A percentile compares a stretch with the other conserved stretches of the same genome.
Evolutionary conservation across 2,113 vertebrate genomes (phyloP).

Genomic region (Colaptes auratus): DNA sequence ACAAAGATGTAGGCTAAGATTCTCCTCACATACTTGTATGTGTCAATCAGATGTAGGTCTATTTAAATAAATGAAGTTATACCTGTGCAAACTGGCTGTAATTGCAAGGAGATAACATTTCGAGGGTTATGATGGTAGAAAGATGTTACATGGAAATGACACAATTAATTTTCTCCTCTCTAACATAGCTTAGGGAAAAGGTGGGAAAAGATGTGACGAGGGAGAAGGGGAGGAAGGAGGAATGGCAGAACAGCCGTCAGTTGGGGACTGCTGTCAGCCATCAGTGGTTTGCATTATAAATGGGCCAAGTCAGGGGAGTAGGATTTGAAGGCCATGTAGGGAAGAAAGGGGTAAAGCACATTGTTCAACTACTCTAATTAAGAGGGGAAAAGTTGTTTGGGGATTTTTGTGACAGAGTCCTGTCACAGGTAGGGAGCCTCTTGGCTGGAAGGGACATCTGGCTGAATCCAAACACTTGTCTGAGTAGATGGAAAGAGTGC

Average conservation of each 20-base stretch:
- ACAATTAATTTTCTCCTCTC: constrained; percentile 51
- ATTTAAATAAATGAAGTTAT: constrained; percentile 39
- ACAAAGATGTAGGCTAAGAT: constrained; percentile 18
- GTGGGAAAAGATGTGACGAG: background rate
- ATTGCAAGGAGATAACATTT: constrained; percentile 28
- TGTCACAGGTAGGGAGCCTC: background rate
- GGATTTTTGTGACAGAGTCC: background rate
- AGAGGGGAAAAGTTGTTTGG: background rate
- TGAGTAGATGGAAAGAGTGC: background rate
- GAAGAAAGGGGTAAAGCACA: background rate
- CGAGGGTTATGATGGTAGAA: constrained; percentile 3
- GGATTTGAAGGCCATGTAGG: background rate
- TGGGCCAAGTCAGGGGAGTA: background rate
- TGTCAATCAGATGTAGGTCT: constrained; percentile 19
- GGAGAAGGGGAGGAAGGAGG: background rate
- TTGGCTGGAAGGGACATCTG: background rate
- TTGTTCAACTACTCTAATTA: background rate
- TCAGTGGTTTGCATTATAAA: background rate
- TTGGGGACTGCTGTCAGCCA: background rate
- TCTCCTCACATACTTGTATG: background rate
- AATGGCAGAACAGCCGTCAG: background rate
- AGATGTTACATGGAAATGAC: constrained; percentile 41
- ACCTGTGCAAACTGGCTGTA: background rate
- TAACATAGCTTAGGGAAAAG: background rate
- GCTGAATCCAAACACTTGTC: background rate